Evolutionary conservation across 1,140 invertebrate genomes (phyloP), one percentile per base, ranked within the genome.

Genomic region (Teleogryllus occipitalis): DNA sequence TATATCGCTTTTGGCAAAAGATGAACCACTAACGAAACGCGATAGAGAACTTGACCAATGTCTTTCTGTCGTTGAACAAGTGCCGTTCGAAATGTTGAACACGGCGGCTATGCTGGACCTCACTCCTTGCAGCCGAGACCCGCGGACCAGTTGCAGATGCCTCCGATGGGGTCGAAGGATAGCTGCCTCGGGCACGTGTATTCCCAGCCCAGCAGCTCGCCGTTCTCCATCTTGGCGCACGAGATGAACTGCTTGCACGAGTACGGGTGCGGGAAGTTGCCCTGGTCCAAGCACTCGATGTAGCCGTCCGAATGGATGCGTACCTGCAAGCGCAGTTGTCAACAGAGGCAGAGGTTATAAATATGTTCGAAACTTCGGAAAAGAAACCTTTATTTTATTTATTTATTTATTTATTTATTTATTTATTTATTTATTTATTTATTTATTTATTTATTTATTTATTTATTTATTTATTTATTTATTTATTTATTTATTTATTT

Each of bases 201-300:
- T 81, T 95, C 94, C 90, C 94, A 96, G 5, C 94, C 94, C 0
- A 94, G 85, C 0, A 95, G 89, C 27, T 90, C 88, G 49, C 92
- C 91, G 82, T 90, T 92, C 76, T 94, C 93, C 87, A 95, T 93
- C 84, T 90, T 91, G 0, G 94, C 93, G 84, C 95, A 96, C 8
- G 93, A 94, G 80, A 97, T 95, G 85, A 96, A 97, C 85, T 96
- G 95, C 85, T 92, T 93, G 85, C 95, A 97, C 1, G 94, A 95
- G 10, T 91, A 89, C 0, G 95, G 95, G 87, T 97, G 95, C 0
- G 95, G 93, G 85, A 96, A 96, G 84, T 95, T 96, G 47, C 95
- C 95, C 83, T 94, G 92, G 84, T 96, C 95, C 27, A 95, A 86
- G 83, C 95, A 97, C 81, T 93, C 90, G 81, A 96, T 93, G 54